Evolutionary conservation across 2,113 vertebrate species (phyloP), one percentile per base, ranked within the genome.

Genomic region (Nematolebias whitei): DNA sequence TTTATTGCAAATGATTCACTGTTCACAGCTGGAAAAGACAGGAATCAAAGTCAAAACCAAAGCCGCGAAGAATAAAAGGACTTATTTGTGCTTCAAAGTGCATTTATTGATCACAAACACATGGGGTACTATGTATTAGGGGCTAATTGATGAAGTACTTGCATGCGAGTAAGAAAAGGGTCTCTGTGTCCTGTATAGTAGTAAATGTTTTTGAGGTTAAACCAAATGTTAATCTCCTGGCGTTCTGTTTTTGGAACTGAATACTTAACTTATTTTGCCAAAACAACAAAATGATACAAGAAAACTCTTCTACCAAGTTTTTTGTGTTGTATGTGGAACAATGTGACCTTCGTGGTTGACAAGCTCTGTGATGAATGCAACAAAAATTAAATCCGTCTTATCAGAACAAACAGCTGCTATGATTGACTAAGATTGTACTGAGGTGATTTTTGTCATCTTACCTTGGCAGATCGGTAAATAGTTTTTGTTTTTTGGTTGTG

Each of bases 231-330:
- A 19, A 16, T 55, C 29, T 19, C 11, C 51, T 24, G 6, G 4
- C 68, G 70, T 56, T 60, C 19, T 65, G 2, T 53, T 3, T 58
- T 43, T 22, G 50, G 40, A 70, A 53, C 19, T 18, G 16, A 82
- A 47, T 49, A 15, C 12, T 71, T 78, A 70, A 77, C 13, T 78
- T 79, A 54, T 80, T 83, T 76, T 62, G 72, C 67, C 55, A 70
- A 77, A 83, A 56, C 29, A 38, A 53, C 14, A 70, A 68, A 67
- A 53, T 39, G n/a, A 68, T 41, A 12, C 19, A 54, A 62, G 40
- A 55, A 58, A 11, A n/a, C 3, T 55, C 23, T 67, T 57, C 16
- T 32, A 26, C 68, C 55, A 69, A 39, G 12, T 54, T 52, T 35
- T 50, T 14, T 51, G 35, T 69, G 52, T 51, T 20, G 47, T 63